Evolutionary conservation across 2,797 vertebrate genomes (phyloP).

Genomic region (Picus viridis): DNA sequence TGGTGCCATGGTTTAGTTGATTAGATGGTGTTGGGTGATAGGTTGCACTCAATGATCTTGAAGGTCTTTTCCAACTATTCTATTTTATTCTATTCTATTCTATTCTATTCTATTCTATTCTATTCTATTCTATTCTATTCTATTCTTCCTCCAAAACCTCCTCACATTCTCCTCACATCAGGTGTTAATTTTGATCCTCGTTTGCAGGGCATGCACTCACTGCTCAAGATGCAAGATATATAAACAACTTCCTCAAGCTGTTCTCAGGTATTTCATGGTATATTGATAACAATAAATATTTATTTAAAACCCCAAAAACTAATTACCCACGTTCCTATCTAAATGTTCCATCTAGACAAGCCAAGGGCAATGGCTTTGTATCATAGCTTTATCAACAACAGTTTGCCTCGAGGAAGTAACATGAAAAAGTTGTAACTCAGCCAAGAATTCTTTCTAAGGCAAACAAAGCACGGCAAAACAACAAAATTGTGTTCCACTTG

Average conservation of each 20-base stretch:
- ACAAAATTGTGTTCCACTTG: background rate
- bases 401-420: background rate
- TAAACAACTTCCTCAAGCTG: background rate
- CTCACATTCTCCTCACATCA: background rate
- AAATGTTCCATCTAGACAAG: background rate
- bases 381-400: background rate
- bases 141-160: background rate
- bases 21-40: too few relatives aligned
- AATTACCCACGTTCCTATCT: background rate
- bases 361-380: background rate
- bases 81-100: too few relatives aligned
- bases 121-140: too few relatives aligned
- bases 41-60: too few relatives aligned
- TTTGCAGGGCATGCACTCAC: background rate
- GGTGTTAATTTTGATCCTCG: background rate
- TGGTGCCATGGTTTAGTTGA: too few relatives aligned
- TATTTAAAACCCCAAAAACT: background rate
- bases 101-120: too few relatives aligned
- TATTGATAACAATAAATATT: background rate
- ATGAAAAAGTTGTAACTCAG: background rate
- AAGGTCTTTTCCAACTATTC: too few relatives aligned
- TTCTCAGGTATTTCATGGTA: background rate
- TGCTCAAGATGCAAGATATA: background rate
- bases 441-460: background rate
- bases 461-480: background rate